phyloP scores from a whole-genome alignment of 2,113 vertebrate species.

The Podarcis cretensis region DNA sequence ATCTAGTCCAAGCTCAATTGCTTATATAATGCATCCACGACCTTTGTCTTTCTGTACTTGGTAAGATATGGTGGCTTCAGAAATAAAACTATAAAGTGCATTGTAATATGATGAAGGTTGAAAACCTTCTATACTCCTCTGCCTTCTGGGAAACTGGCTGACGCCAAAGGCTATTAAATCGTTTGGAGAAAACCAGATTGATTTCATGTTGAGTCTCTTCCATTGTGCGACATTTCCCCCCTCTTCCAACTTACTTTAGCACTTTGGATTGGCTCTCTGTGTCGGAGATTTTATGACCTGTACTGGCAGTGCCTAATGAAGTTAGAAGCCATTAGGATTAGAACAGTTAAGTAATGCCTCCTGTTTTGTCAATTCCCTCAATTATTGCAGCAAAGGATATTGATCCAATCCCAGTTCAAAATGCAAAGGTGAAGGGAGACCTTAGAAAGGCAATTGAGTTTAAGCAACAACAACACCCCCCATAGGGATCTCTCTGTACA shows the following conservation, averaged over 20 bases:
- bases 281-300: conserved; percentile 16
- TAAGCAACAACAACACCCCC: background rate
- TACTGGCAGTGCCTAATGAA: conserved; percentile 7
- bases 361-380: conserved; percentile 6
- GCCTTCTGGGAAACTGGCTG: conserved; percentile 20
- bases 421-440: background rate
- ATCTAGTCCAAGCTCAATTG: background rate
- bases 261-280: conserved; percentile 4
- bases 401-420: conserved; percentile 38
- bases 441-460: conserved; percentile 16
- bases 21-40: background rate
- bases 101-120: background rate
- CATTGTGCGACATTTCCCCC: conserved; percentile 13
- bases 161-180: background rate
- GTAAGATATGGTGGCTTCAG: background rate
- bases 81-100: background rate
- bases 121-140: background rate
- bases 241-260: conserved; percentile 1
- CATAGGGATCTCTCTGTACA: background rate
- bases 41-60: background rate
- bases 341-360: conserved; percentile 30
- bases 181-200: conserved; percentile 15
- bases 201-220: conserved; percentile 42
- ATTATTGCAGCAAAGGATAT: conserved; percentile 59
- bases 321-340: conserved; percentile 44